Percentiles rank a stretch among this genome's conserved stretches.
phyloP scores from a whole-genome alignment of 2,888 invertebrate genomes.

The Dusona sp. region DNA sequence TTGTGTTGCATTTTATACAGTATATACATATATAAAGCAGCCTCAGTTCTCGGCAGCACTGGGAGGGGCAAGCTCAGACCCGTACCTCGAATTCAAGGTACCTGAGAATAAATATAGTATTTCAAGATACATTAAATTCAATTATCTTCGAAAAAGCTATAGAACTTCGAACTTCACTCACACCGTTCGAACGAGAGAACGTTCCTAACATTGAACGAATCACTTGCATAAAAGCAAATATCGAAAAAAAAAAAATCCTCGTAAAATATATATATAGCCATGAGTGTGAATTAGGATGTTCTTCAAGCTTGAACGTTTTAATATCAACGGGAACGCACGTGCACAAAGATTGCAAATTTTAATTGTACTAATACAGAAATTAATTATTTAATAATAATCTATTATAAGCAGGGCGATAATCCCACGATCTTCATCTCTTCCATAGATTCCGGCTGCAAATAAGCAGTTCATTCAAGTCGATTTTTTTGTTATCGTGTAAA shows the following conservation, averaged over 20 bases:
- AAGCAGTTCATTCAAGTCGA: constrained; percentile 3
- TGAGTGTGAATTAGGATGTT: not conserved
- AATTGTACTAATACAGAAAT: not conserved
- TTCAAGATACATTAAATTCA: not conserved
- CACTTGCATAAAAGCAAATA: not conserved
- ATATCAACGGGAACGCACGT: not conserved
- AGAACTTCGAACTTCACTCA: not conserved
- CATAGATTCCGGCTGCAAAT: not conserved
- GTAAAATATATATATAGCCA: not conserved
- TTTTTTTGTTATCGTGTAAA: constrained; percentile 4
- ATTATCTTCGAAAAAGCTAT: not conserved
- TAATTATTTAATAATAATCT: not conserved
- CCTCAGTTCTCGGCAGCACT: constrained; percentile 32
- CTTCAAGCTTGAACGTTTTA: not conserved
- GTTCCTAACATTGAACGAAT: not conserved
- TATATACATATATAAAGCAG: constrained; percentile 68
- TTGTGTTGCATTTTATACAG: constrained; percentile 73
- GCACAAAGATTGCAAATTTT: constrained; percentile 11
- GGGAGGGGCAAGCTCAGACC: constrained; percentile 29
- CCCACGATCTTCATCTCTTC: constrained; percentile 5
- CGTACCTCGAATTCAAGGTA: constrained; percentile 5
- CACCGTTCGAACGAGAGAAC: not conserved
- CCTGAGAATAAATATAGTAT: constrained; percentile 7
- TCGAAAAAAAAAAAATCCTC: not conserved
- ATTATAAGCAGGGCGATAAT: constrained; percentile 2